Base-by-base conservation (phyloP, 1,140 invertebrate genomes). In the Colletes latitarsis region DNA sequence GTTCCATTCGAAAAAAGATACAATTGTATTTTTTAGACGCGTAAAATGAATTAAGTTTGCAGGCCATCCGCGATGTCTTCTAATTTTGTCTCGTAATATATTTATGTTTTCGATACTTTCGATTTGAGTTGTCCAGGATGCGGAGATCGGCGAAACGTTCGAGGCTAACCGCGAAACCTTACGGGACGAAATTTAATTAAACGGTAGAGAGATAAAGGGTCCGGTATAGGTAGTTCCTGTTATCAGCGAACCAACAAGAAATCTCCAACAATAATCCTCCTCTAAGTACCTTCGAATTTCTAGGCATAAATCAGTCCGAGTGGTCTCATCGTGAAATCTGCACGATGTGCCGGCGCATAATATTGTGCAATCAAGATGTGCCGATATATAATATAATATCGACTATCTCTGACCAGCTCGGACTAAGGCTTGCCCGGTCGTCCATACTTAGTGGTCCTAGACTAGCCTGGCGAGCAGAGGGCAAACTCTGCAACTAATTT, bases 401-500 rank as follows among this genome's bases (percentile, higher is more conserved):
- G 91, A 90, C 91, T 92, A 93, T 92, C 91, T 91, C 91, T 92
- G 90, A 88, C 90, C 89, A 91, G 89, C 88, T 91, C 84, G 90
- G 88, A 91, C 90, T 88, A 88, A 82, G 81, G 83, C 84, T 58
- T 58, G 79, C 71, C 60, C 88, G 89, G 88, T 90, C 89, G 90
- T 91, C 91, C 91, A 92, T 93, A 92, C 91, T 93, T 93, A 93
- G 91, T 91, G 89, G 89, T 88, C 89, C 90, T 88, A 89, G 89
- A 90, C 89, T 88, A 87, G 85, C 89, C 87, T 85, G 85, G 88
- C 89, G 86, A 88, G 86, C 88, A 81, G 82, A 85, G 85, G 85
- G 92, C 92, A 93, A 93, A 93, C 93, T 93, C 92, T 90, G 89
- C 92, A 93, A 93, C 92, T 93, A 93, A 93, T 93, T 93, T 93